Percentiles rank a stretch among this genome's conserved stretches.
Evolutionary conservation across 2,797 vertebrate species (phyloP).

Genomic region (Crocodylus rhombifer): DNA sequence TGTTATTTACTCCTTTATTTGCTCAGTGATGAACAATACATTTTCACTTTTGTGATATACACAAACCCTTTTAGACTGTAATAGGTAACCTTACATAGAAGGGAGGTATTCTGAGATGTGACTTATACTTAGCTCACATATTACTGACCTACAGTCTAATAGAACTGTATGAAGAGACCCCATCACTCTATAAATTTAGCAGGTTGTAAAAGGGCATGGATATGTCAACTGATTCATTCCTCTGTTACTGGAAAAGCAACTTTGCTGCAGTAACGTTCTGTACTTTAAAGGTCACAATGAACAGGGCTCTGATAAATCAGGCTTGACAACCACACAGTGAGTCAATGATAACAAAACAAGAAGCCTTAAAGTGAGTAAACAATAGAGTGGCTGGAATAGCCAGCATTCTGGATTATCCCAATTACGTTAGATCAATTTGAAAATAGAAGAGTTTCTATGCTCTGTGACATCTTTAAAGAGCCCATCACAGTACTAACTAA

Average conservation of each 20-base stretch:
- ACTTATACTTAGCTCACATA: conserved; percentile 17
- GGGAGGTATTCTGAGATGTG: conserved; percentile 5
- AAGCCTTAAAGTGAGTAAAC: conserved; percentile 69
- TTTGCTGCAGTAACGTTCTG: conserved; percentile 59
- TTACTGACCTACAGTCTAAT: conserved; percentile 43
- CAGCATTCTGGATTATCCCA: not conserved
- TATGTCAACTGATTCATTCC: conserved; percentile 69
- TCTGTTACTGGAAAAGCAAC: conserved; percentile 61
- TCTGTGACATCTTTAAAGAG: not conserved
- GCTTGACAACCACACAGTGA: conserved; percentile 52
- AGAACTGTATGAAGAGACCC: conserved; percentile 40
- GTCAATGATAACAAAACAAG: conserved; percentile 69
- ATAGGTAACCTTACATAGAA: not conserved
- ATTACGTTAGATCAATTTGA: not conserved
- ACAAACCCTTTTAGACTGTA: not conserved
- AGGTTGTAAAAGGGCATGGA: conserved; percentile 63
- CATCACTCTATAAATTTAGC: conserved; percentile 51
- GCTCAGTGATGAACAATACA: not conserved
- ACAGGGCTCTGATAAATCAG: conserved; percentile 73
- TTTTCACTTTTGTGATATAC: not conserved
- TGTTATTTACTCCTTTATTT: not conserved
- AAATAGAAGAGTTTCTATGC: conserved; percentile 1
- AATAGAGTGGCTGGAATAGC: conserved; percentile 6
- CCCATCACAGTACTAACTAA: not conserved
- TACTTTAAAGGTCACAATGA: conserved; percentile 78